Base-by-base conservation (phyloP, 2,113 vertebrate genomes). In the Ifrita kowaldi region DNA sequence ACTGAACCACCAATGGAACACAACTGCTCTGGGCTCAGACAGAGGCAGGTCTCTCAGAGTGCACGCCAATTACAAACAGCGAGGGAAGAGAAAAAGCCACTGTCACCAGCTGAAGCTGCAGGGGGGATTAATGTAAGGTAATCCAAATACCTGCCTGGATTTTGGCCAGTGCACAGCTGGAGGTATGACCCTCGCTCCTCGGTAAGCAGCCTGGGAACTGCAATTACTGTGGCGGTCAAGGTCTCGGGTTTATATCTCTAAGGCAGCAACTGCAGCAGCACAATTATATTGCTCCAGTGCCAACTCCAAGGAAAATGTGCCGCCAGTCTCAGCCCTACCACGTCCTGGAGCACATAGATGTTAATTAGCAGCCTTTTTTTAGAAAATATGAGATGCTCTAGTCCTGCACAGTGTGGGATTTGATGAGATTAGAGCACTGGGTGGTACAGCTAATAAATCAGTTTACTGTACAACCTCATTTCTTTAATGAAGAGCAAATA, bases 401-500 rank as follows among this genome's bases (percentile, higher is more conserved):
- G 90, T 68, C 79, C 68, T 74, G 78, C 86, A 89, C 90, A 94
- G 94, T 30, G 39, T 90, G 88, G 88, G 63, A 70, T 71, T 44
- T 75, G 75, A 96, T 93, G 81, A 95, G 86, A 89, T 92, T 79
- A 93, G 75, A 90, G 59, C 80, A 16, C 67, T 49, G 71, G 85
- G 32, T 92, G 71, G 88, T 91, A 88, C 33, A 84, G 76, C 44
- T 87, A 96, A 90, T 94, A 91, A 89, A 87, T 89, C 79, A 89
- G 60, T 86, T 95, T 89, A 92, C 87, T 75, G 74, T 92, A 87
- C 71, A 94, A 67, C 39, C 84, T 92, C n/a, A 86, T 93, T 93
- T 91, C 86, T 86, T 90, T 95, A 96, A 94, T 79, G 82, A 94
- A 50, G 49, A 91, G 62, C 65, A 93, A 96, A 92, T 68, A 90